phyloP scores from a whole-genome alignment of 2,888 invertebrate genomes.

The Hirudinaria manillensis region DNA sequence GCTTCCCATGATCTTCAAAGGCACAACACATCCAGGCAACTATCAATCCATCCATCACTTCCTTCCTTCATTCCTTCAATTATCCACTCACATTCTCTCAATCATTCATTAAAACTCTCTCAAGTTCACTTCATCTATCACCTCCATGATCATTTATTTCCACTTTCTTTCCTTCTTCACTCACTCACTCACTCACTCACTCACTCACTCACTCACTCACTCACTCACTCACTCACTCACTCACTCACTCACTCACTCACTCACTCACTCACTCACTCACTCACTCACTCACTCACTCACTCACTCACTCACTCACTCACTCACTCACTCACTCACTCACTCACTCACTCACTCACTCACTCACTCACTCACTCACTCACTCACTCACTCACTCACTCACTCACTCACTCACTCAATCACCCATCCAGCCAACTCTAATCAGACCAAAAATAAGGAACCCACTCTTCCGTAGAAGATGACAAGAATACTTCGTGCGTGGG shows the following conservation, averaged over 20 bases:
- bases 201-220: slow-evolving; percentile 17
- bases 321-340: slow-evolving; percentile 27
- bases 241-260: slow-evolving; percentile 23
- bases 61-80: no score
- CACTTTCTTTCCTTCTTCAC: not conserved
- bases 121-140: not conserved
- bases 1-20: no score
- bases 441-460: no score
- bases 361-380: slow-evolving; percentile 27
- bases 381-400: no score
- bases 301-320: slow-evolving; percentile 31
- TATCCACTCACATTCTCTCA: no score
- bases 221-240: slow-evolving; percentile 32
- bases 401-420: no score
- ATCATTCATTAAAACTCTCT: no score
- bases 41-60: no score
- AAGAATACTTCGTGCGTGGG: no score
- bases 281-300: slow-evolving; percentile 14
- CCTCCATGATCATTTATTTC: not conserved
- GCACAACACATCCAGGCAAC: no score
- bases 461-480: no score
- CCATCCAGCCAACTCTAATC: no score
- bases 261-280: slow-evolving; percentile 18
- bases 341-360: slow-evolving; percentile 28
- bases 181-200: slow-evolving; percentile 14